phyloP scores from a whole-genome alignment of 2,113 vertebrate genomes.

The Notarius lentiginosus region DNA sequence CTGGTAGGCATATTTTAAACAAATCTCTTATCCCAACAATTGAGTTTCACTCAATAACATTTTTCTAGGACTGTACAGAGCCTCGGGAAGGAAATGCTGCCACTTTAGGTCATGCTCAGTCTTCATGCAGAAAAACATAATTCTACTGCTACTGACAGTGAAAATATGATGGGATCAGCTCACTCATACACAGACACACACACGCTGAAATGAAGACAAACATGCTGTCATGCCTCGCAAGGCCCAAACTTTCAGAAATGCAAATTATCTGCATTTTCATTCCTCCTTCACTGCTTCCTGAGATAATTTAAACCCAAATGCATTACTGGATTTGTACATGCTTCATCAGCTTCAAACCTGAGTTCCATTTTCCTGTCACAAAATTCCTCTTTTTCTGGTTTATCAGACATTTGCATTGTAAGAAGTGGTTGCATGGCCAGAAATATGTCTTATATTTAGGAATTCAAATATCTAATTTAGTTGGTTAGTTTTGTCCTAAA shows the following conservation, averaged over 20 bases:
- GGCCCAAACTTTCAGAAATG: not conserved
- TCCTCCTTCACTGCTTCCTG: not conserved
- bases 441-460: not conserved
- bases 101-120: not conserved
- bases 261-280: constrained; percentile 16
- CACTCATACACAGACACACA: not conserved
- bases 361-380: not conserved
- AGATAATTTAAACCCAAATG: constrained; percentile 8
- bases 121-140: not conserved
- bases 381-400: not conserved
- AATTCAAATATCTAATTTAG: not conserved
- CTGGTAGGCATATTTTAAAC: not conserved
- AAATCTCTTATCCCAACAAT: not conserved
- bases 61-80: not conserved
- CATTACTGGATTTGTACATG: not conserved
- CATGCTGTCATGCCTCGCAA: not conserved
- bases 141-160: not conserved
- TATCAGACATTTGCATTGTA: not conserved
- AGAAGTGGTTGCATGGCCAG: not conserved
- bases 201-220: not conserved
- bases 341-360: not conserved
- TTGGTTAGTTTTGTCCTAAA: constrained; percentile 2
- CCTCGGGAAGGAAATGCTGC: not conserved
- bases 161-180: constrained; percentile 18
- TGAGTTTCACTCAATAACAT: not conserved